Evolutionary conservation across 2,888 invertebrate species (phyloP).

Genomic region (Empis livida): DNA sequence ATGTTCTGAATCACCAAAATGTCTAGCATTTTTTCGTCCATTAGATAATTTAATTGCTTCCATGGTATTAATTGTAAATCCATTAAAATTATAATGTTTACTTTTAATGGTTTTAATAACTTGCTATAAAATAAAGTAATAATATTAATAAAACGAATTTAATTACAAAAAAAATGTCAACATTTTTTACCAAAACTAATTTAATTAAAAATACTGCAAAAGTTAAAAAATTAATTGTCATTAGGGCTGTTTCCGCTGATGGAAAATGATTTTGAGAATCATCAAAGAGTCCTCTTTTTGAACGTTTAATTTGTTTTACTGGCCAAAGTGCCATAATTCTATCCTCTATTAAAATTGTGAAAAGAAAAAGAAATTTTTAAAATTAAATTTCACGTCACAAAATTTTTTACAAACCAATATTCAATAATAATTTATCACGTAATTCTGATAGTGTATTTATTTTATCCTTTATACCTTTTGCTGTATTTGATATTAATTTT

Average conservation of each 20-base stretch:
- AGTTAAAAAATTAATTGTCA: slow-evolving; percentile 73
- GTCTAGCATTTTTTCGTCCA: slow-evolving; percentile 1
- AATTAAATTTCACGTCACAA: slow-evolving; percentile 3
- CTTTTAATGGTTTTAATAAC: slow-evolving; percentile 51
- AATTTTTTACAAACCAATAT: slow-evolving; percentile 50
- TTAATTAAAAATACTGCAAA: slow-evolving; percentile 77
- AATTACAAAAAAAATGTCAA: no score
- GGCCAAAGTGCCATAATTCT: slow-evolving; percentile 41
- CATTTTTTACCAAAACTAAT: slow-evolving; percentile 66
- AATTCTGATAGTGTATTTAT: slow-evolving; percentile 25
- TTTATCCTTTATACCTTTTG: slow-evolving; percentile 27
- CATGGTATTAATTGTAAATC: slow-evolving; percentile 21
- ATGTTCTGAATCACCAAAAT: neutral
- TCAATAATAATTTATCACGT: slow-evolving; percentile 42
- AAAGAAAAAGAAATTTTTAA: neutral
- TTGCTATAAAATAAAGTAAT: slow-evolving; percentile 41
- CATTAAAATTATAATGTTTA: slow-evolving; percentile 36
- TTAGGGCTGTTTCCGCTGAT: slow-evolving; percentile 64
- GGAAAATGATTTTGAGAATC: slow-evolving; percentile 60
- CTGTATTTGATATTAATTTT: slow-evolving; percentile 24
- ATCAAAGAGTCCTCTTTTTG: slow-evolving; percentile 25
- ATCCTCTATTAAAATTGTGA: slow-evolving; percentile 34
- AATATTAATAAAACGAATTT: no score
- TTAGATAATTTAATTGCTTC: slow-evolving; percentile 14
- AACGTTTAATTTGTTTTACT: slow-evolving; percentile 15